Evolutionary conservation across 1,140 invertebrate species (phyloP).

Genomic region (Paraescarpia echinospica): DNA sequence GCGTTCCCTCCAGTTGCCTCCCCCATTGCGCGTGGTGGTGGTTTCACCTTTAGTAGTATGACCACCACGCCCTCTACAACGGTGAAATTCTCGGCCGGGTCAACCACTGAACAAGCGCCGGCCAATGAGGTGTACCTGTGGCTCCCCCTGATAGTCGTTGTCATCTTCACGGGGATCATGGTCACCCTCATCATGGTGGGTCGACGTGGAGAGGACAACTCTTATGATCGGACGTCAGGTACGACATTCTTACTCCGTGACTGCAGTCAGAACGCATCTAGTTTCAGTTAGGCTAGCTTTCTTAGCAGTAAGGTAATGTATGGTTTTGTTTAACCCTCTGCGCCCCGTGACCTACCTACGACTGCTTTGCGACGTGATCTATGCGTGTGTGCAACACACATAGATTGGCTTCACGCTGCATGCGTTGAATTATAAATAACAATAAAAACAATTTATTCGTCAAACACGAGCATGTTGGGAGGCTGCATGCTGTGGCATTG

Average conservation of each 20-base stretch:
- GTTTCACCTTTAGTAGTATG: not conserved
- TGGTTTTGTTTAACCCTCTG: not conserved
- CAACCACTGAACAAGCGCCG: not conserved
- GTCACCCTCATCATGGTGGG: slow-evolving; percentile 15
- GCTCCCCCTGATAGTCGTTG: slow-evolving; percentile 18
- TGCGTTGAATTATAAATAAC: too few species aligned
- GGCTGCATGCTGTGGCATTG: too few species aligned
- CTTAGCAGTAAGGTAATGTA: not conserved
- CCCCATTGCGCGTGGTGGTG: not conserved
- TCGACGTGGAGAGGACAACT: not conserved
- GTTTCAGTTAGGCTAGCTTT: not conserved
- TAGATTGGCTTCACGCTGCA: not conserved
- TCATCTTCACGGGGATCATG: slow-evolving; percentile 19
- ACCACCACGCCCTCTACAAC: not conserved
- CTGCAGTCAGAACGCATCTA: not conserved
- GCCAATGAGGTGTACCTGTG: slow-evolving; percentile 15
- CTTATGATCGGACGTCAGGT: not conserved
- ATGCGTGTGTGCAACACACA: not conserved
- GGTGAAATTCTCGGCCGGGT: not conserved
- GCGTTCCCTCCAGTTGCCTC: not conserved
- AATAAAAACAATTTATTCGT: too few species aligned
- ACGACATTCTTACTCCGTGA: not conserved
- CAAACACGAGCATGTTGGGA: not conserved
- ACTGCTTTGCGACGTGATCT: slow-evolving; percentile 3
- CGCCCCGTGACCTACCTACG: not conserved